phyloP scores from a whole-genome alignment of 2,797 vertebrate genomes.

The Myotis pilosus region DNA sequence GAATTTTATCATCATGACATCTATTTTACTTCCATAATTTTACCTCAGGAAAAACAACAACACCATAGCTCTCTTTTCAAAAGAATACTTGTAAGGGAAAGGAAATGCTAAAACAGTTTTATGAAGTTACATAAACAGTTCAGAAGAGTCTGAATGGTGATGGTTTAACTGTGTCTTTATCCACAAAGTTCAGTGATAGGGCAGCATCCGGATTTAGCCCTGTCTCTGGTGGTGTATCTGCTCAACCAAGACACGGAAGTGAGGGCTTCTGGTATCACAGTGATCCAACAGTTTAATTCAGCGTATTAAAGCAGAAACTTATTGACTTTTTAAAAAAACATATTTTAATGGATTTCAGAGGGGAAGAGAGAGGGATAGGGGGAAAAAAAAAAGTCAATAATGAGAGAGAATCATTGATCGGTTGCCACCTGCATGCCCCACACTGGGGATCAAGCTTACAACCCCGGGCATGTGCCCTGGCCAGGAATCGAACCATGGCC shows the following conservation, averaged over 20 bases:
- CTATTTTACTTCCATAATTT: constrained; percentile 60
- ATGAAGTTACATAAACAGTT: constrained; percentile 35
- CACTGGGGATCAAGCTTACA: background rate
- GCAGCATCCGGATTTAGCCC: accelerated
- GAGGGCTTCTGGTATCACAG: background rate
- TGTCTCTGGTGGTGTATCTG: background rate
- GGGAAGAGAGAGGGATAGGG: background rate
- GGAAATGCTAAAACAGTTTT: background rate
- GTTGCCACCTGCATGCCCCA: background rate
- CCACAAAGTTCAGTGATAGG: background rate
- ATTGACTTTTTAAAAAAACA: background rate
- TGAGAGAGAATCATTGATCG: background rate
- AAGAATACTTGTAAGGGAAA: constrained; percentile 32
- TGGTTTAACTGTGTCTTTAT: background rate
- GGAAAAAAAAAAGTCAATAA: background rate
- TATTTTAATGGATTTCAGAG: background rate
- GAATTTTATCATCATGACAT: constrained; percentile 55
- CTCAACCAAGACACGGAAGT: background rate
- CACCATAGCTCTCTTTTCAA: background rate
- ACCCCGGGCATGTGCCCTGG: background rate
- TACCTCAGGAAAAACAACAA: background rate
- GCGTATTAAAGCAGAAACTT: constrained; percentile 16
- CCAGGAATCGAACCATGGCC: background rate
- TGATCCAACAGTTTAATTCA: background rate
- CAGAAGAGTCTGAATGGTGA: background rate